Percentiles rank a stretch among this genome's conserved stretches.
Conservation (phyloP, 2,797 vertebrate species). For the Acropternis orthonyx region DNA sequence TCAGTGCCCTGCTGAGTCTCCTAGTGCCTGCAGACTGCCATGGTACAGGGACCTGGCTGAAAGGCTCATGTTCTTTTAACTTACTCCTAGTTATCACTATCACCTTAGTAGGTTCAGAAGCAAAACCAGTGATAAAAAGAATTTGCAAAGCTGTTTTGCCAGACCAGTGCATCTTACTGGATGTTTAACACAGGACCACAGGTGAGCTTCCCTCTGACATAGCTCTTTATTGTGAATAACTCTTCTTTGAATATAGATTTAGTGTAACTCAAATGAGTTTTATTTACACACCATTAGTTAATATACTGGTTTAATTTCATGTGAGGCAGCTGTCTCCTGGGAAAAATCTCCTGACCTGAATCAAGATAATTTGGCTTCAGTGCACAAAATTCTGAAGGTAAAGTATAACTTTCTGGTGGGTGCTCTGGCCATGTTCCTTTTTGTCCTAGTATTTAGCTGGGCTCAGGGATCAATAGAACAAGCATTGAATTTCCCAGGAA, state of each 20-base stretch:
- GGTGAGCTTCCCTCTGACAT: background rate
- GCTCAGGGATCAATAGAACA: background rate
- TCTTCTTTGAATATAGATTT: slow-evolving; percentile 5
- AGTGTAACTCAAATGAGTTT: background rate
- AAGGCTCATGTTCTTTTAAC: background rate
- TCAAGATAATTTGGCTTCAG: background rate
- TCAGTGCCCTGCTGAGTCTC: background rate
- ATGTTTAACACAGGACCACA: background rate
- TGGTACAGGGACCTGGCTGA: background rate
- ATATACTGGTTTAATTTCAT: slow-evolving; percentile 26
- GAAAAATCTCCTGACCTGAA: background rate
- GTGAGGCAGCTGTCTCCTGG: background rate
- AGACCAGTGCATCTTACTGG: background rate
- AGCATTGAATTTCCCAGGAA: background rate
- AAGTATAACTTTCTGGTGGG: background rate
- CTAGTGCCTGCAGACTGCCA: background rate
- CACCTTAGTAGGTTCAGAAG: background rate
- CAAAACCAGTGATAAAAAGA: background rate
- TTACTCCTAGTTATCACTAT: background rate
- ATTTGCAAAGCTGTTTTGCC: background rate
- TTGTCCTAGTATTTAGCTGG: background rate
- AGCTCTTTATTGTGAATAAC: background rate
- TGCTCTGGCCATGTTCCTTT: background rate
- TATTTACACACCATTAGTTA: slow-evolving; percentile 32
- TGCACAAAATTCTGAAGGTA: background rate